These are phyloP conservation scores for Scolopax bukidnonensis DNA, from an alignment of 2,797 vertebrate genomes.

Conservation along the genomic window DNA sequence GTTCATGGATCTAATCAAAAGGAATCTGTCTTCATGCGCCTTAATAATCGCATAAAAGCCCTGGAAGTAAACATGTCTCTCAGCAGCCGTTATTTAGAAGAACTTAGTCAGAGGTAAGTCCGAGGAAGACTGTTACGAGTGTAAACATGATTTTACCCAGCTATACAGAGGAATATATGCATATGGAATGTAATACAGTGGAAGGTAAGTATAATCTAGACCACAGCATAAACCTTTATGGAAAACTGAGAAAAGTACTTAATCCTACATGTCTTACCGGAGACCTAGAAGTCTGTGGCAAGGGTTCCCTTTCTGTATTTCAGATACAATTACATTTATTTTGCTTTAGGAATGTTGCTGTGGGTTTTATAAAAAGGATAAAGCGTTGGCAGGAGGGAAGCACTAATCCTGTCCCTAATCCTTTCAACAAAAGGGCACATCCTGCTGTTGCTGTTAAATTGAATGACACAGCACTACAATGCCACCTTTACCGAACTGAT, in stretches of 20 bases:
- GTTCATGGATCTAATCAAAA: constrained; percentile 97
- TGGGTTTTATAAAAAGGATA: neutral
- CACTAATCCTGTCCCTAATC: neutral
- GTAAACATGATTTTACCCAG: neutral
- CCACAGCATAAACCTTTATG: neutral
- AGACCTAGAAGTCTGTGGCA: neutral
- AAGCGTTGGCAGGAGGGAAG: neutral
- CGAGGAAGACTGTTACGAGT: neutral
- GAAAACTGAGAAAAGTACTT: neutral
- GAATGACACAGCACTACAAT: neutral
- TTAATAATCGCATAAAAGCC: constrained; percentile 98
- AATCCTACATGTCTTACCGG: neutral
- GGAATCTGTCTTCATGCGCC: constrained; percentile 98
- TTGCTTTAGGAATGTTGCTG: neutral
- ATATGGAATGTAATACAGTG: rapidly evolving
- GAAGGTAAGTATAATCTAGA: neutral
- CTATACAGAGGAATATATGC: neutral
- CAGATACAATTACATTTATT: neutral
- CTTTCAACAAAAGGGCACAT: neutral
- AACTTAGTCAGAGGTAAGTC: constrained; percentile 94
- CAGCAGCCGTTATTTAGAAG: constrained; percentile 96
- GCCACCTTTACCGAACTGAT: neutral
- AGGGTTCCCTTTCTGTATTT: neutral
- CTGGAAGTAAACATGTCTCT: constrained; percentile 99
- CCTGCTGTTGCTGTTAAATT: neutral